A percentile compares a stretch with the other conserved stretches of the same genome.
phyloP scores from a whole-genome alignment of 2,888 invertebrate species.

The Hydropsyche betteni region DNA sequence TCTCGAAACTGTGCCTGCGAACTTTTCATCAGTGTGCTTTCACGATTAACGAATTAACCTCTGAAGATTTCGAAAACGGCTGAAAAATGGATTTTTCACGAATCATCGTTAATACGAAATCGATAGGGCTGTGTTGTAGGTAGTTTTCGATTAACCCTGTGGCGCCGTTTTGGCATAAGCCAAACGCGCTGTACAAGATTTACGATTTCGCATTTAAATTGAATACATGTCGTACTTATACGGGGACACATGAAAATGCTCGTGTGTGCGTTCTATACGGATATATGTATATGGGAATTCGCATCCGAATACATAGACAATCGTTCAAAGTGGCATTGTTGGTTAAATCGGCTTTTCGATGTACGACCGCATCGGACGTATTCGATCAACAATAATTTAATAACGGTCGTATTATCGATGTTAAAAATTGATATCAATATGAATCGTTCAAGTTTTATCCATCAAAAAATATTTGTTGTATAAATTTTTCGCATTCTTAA shows the following conservation, averaged over 20 bases:
- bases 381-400: too few relatives aligned
- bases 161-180: background rate
- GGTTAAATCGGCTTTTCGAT: constrained; percentile 30
- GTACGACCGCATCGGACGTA: constrained; percentile 8
- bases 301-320: too few relatives aligned
- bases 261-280: background rate
- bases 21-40: background rate
- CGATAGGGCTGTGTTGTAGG: too few relatives aligned
- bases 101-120: too few relatives aligned
- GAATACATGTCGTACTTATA: constrained; percentile 21
- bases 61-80: too few relatives aligned
- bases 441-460: too few relatives aligned
- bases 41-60: too few relatives aligned
- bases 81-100: too few relatives aligned
- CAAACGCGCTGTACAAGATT: constrained; percentile 24
- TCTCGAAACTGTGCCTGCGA: constrained; percentile 47
- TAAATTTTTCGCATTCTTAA: too few relatives aligned
- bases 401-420: background rate
- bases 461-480: too few relatives aligned
- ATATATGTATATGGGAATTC: background rate
- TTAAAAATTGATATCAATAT: background rate
- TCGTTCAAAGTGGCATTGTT: background rate
- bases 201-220: constrained; percentile 37
- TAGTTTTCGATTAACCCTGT: background rate
- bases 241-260: background rate